Base-by-base conservation (phyloP, 2,113 vertebrate genomes). In the Ictalurus furcatus region DNA sequence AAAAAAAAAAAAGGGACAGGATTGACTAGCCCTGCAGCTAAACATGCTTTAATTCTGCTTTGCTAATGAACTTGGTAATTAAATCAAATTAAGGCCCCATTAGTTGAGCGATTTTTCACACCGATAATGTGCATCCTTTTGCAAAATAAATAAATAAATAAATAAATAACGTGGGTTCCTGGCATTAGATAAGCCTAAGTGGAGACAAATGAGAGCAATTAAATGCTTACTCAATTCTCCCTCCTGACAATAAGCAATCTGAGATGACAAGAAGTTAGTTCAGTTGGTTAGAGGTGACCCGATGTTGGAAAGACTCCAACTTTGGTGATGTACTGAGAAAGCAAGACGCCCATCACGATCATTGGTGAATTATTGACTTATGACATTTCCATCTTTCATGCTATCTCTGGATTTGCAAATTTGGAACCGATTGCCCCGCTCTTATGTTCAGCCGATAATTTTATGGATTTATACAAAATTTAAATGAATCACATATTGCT, bases 61-160 rank as follows among this genome's bases (percentile, higher is more conserved):
- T 92, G 87, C 87, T 91, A 91, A 92, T 94, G 91, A 94, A 92
- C 92, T 94, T 89, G 23, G 90, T 91, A 94, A 94, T 93, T 91
- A 93, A 91, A 91, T 92, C 89, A 92, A 95, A 94, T 94, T 91
- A 94, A 93, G 91, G 85, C 91, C 81, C 61, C 91, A 91, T 93
- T 94, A 92, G 90, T 92, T 81, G 87, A 93, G 89, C 83, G 37
- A 87, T 90, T 90, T 92, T 93, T 92, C 90, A 90, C 87, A 92
- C 89, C 89, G 91, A 91, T 92, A 93, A 93, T 91, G 92, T 87
- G 88, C 86, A 92, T 93, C 88, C 92, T 92, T 91, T 93, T 76
- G 90, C 65, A 88, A 88, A 88, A 84, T 44, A 44, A 44, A 63
- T 40, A 61, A 59, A 83, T 13, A 40, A 25, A 40, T 48, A 48